A percentile compares a stretch with the other conserved stretches of the same genome.
Conservation (phyloP, 2,113 vertebrate genomes). For the Tamias sibiricus region DNA sequence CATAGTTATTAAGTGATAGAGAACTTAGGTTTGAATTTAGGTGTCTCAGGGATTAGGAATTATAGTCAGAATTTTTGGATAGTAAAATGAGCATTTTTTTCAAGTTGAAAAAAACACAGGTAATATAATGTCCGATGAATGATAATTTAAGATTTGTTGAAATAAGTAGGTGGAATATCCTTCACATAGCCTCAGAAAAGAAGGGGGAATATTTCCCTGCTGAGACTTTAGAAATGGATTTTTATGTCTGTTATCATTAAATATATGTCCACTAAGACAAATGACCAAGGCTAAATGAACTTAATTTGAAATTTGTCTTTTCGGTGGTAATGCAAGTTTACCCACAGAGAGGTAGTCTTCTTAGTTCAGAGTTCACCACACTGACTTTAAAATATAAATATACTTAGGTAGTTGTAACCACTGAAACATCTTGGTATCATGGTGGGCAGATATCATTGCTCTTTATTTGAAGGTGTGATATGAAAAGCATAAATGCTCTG, state of each 20-base stretch:
- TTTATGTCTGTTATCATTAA: slow-evolving; percentile 5
- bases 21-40: neutral
- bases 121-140: neutral
- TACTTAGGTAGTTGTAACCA: neutral
- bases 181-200: neutral
- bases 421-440: neutral
- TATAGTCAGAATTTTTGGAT: neutral
- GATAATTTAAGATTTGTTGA: neutral
- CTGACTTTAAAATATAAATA: neutral
- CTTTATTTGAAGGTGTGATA: neutral
- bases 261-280: neutral
- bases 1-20: neutral
- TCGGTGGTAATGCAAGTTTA: neutral
- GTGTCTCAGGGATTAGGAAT: neutral
- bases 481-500: neutral
- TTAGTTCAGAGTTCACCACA: neutral
- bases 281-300: neutral
- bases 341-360: neutral
- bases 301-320: neutral
- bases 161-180: neutral
- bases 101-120: neutral
- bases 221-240: neutral
- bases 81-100: neutral
- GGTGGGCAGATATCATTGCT: neutral
- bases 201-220: neutral